Percentiles rank a stretch among this genome's conserved stretches.
phyloP scores from a whole-genome alignment of 2,113 vertebrate species.

The Psilopogon haemacephalus region DNA sequence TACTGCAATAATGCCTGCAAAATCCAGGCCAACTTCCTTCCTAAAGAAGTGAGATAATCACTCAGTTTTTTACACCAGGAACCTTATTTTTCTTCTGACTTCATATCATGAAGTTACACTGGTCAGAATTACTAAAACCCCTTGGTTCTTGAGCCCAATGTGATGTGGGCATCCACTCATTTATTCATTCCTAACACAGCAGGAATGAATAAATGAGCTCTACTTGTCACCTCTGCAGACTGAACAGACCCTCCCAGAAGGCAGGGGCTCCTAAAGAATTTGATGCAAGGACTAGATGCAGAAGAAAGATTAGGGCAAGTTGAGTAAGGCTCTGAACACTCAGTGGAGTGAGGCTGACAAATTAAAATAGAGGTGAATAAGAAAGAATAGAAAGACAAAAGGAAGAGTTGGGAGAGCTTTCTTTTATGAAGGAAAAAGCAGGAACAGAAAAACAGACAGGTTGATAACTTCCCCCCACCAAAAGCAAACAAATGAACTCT shows the following conservation, averaged over 20 bases:
- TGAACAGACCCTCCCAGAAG: neutral
- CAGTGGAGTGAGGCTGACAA: neutral
- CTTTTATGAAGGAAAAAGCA: neutral
- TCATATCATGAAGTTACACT: neutral
- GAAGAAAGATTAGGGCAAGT: neutral
- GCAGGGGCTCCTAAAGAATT: neutral
- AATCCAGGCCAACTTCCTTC: neutral
- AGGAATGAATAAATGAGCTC: no score
- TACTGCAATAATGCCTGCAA: neutral
- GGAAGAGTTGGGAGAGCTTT: neutral
- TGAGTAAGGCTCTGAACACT: neutral
- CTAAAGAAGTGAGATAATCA: neutral
- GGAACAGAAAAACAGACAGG: neutral
- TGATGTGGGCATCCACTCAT: neutral
- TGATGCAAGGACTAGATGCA: neutral
- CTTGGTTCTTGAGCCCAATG: neutral
- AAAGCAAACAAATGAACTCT: neutral
- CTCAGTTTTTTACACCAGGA: neutral
- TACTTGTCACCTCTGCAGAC: neutral
- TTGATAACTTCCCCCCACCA: neutral
- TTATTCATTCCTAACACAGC: no score
- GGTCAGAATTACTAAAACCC: neutral
- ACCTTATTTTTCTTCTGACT: neutral
- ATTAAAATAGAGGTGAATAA: neutral
- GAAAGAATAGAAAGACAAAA: neutral